Conservation (phyloP, 2,113 vertebrate genomes). For the Lipophrys pholis region DNA sequence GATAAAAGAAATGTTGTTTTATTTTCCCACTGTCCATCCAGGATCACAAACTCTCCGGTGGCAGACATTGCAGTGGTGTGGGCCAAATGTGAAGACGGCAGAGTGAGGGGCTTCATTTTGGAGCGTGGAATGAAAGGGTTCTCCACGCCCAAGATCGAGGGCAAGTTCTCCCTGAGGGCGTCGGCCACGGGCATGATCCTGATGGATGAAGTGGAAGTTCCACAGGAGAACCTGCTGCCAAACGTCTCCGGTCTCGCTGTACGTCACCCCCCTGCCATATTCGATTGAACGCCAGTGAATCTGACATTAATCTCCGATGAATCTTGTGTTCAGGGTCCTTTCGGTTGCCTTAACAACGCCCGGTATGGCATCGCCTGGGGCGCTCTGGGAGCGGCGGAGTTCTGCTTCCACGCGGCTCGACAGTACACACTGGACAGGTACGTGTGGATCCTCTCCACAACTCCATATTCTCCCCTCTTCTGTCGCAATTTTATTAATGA, state of each 20-base stretch:
- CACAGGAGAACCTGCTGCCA: slow-evolving; percentile 89
- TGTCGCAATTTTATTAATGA: background rate
- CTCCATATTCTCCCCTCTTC: background rate
- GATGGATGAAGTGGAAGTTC: slow-evolving; percentile 90
- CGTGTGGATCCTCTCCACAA: background rate
- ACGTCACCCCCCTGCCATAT: slow-evolving; percentile 43
- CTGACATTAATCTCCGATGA: no score
- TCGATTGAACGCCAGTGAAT: no score
- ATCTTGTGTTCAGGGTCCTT: slow-evolving; percentile 84
- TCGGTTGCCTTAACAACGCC: slow-evolving; percentile 91
- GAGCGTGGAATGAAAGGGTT: slow-evolving; percentile 90
- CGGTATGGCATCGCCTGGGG: slow-evolving; percentile 93
- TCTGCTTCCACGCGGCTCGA: slow-evolving; percentile 88
- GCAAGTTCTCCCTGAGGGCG: slow-evolving; percentile 91
- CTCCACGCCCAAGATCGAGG: slow-evolving; percentile 88
- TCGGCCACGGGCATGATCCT: slow-evolving; percentile 91
- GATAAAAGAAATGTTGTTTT: no score
- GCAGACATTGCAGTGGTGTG: slow-evolving; percentile 91
- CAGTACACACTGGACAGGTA: slow-evolving; percentile 83
- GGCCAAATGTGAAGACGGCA: slow-evolving; percentile 88
- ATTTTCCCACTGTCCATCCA: slow-evolving; percentile 36
- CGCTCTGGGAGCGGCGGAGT: slow-evolving; percentile 90
- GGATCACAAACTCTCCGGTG: slow-evolving; percentile 91
- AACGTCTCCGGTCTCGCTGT: slow-evolving; percentile 85
- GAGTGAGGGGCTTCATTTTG: slow-evolving; percentile 88